Conservation (phyloP, 2,113 vertebrate species). For the Piprites chloris region DNA sequence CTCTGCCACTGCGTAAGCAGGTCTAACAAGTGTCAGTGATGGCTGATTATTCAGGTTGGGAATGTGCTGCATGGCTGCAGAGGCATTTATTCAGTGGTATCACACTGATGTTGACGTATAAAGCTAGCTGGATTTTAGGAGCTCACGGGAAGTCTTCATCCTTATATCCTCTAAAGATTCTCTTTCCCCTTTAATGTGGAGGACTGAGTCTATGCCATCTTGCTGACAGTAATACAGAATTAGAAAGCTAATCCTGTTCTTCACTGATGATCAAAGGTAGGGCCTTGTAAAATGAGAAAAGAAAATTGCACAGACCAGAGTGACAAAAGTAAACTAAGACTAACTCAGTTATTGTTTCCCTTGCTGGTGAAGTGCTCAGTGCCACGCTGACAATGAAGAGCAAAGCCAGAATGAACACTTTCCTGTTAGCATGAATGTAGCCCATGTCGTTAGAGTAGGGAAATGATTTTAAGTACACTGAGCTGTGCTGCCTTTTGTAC, state of each 20-base stretch:
- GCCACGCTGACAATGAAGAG: conserved; percentile 11
- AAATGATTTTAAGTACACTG: conserved; percentile 46
- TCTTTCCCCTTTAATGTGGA: background rate
- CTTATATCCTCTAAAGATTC: background rate
- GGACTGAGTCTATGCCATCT: background rate
- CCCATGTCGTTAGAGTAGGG: conserved; percentile 18
- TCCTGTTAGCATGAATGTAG: conserved; percentile 30
- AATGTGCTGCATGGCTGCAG: background rate
- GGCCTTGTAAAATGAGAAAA: conserved; percentile 21
- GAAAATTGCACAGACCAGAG: background rate
- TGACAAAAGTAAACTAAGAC: conserved; percentile 9
- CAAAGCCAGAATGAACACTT: conserved; percentile 16
- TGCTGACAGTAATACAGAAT: conserved; percentile 40
- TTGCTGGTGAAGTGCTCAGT: conserved; percentile 2
- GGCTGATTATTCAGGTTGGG: background rate
- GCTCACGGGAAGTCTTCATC: background rate
- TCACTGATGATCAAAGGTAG: conserved; percentile 39
- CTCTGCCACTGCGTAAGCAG: background rate
- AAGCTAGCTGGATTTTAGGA: background rate
- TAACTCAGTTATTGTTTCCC: conserved; percentile 1
- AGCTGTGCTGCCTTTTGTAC: conserved; percentile 42
- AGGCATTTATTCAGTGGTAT: background rate
- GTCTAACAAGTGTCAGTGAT: background rate
- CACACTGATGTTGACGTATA: background rate
- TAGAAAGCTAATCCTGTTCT: conserved; percentile 4